These are phyloP conservation scores for Acheta domesticus DNA, from an alignment of 2,888 invertebrate genomes.

Conservation along the genomic window DNA sequence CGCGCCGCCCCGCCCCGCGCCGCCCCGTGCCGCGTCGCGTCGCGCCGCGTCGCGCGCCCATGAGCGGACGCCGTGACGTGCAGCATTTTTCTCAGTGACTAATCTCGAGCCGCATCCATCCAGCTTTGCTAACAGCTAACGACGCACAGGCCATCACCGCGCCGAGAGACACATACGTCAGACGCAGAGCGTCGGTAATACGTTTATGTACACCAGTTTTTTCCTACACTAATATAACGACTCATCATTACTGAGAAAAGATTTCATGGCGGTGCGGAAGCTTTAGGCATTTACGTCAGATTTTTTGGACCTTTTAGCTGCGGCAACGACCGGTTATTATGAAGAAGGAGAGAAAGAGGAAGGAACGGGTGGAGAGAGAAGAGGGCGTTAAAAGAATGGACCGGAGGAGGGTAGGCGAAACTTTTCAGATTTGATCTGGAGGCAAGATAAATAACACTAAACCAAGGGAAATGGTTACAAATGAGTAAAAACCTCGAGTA, in stretches of 20 bases:
- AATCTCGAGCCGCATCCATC: constrained; percentile 10
- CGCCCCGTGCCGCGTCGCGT: neutral
- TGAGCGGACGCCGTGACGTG: neutral
- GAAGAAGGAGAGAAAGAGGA: neutral
- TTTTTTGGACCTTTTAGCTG: neutral
- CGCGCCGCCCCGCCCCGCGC: too few relatives aligned
- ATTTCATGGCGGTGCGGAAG: constrained; percentile 18
- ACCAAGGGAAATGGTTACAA: constrained; percentile 30
- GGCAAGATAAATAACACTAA: constrained; percentile 31
- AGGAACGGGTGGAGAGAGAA: constrained; percentile 2
- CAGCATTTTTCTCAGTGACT: constrained; percentile 18
- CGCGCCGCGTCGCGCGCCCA: neutral
- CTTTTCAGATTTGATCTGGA: constrained; percentile 18
- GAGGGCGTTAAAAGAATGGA: neutral
- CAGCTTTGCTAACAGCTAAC: constrained; percentile 18
- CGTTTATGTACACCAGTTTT: constrained; percentile 18
- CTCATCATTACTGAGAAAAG: constrained; percentile 11
- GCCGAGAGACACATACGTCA: neutral
- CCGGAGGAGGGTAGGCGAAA: neutral
- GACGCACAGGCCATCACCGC: neutral
- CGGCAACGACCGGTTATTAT: constrained; percentile 4
- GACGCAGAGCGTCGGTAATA: neutral
- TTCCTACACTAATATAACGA: constrained; percentile 9
- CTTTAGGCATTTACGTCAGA: constrained; percentile 3
- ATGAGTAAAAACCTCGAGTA: constrained; percentile 27